These are phyloP conservation scores for Lophius piscatorius DNA, from an alignment of 2,113 vertebrate species.

Conservation along the genomic window DNA sequence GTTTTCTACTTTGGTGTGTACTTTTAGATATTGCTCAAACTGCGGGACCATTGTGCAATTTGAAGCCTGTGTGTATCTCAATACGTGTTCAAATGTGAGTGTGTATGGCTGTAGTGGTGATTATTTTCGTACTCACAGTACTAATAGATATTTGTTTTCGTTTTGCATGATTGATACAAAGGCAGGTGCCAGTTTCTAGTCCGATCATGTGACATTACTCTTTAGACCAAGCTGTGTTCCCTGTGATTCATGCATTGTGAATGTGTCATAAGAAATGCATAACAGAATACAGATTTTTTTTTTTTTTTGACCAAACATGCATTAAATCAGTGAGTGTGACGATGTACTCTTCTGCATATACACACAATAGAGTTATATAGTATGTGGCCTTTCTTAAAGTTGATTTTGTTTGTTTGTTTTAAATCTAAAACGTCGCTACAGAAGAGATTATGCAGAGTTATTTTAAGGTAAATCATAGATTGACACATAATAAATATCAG, in stretches of 20 bases:
- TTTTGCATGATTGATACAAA: slow-evolving; percentile 87
- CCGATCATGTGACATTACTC: slow-evolving; percentile 59
- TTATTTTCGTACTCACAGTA: slow-evolving; percentile 76
- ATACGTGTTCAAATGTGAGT: slow-evolving; percentile 72
- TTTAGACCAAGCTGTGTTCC: slow-evolving; percentile 55
- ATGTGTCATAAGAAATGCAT: slow-evolving; percentile 62
- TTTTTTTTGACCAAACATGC: slow-evolving; percentile 34
- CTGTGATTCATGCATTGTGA: slow-evolving; percentile 69
- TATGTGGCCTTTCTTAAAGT: slow-evolving; percentile 47
- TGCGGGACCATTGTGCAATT: slow-evolving; percentile 75
- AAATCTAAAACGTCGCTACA: slow-evolving; percentile 17
- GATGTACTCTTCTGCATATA: slow-evolving; percentile 24
- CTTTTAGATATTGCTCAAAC: slow-evolving; percentile 74
- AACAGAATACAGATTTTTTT: slow-evolving; percentile 48
- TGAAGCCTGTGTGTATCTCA: slow-evolving; percentile 78
- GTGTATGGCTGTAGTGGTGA: slow-evolving; percentile 79
- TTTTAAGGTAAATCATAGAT: slow-evolving; percentile 18
- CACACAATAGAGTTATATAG: slow-evolving; percentile 22
- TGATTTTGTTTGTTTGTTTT: slow-evolving; percentile 1
- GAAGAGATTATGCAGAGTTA: slow-evolving; percentile 34
- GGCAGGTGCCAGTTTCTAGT: slow-evolving; percentile 72
- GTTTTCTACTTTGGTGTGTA: slow-evolving; percentile 64
- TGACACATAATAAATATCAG: slow-evolving; percentile 21
- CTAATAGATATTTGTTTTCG: slow-evolving; percentile 72
- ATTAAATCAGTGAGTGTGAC: slow-evolving; percentile 15